These are phyloP conservation scores for Crematogaster levior DNA, from an alignment of 2,888 invertebrate genomes.

Conservation along the genomic window DNA sequence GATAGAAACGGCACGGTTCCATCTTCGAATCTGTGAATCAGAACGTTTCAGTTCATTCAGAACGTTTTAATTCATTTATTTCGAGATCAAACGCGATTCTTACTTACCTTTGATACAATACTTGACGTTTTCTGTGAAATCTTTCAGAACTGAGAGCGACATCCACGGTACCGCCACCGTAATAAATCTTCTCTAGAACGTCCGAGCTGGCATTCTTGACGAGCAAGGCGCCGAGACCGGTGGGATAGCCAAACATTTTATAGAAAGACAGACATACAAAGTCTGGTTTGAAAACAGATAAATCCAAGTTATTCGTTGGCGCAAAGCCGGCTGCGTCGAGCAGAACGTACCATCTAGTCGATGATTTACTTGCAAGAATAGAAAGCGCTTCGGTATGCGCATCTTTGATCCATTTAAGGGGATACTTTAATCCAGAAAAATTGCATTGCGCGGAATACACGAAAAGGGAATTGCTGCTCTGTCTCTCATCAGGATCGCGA, in stretches of 20 bases:
- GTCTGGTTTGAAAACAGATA: conserved; percentile 91
- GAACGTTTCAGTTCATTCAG: background rate
- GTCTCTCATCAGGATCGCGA: background rate
- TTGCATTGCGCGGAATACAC: conserved; percentile 97
- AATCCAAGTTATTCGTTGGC: conserved; percentile 92
- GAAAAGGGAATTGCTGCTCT: conserved; percentile 88
- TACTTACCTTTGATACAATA: conserved; percentile 90
- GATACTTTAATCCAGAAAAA: conserved; percentile 97
- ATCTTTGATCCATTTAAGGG: conserved; percentile 90
- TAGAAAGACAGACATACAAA: conserved; percentile 98
- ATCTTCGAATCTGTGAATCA: conserved; percentile 93
- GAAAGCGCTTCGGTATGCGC: conserved; percentile 89
- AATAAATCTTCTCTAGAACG: conserved; percentile 91
- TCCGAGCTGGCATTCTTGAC: conserved; percentile 89
- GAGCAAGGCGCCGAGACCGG: conserved; percentile 96
- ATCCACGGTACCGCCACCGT: conserved; percentile 97
- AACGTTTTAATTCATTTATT: conserved; percentile 1
- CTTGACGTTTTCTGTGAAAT: conserved; percentile 90
- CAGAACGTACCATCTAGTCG: conserved; percentile 90
- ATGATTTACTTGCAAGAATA: conserved; percentile 83
- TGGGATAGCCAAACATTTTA: conserved; percentile 98
- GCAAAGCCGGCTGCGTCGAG: conserved; percentile 95
- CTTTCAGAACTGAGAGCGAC: conserved; percentile 91
- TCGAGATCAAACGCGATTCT: background rate
- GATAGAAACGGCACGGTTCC: conserved; percentile 96